Percentiles rank a stretch among this genome's conserved stretches.
Evolutionary conservation across 2,113 vertebrate species (phyloP).

Genomic region (Halichoerus grypus): DNA sequence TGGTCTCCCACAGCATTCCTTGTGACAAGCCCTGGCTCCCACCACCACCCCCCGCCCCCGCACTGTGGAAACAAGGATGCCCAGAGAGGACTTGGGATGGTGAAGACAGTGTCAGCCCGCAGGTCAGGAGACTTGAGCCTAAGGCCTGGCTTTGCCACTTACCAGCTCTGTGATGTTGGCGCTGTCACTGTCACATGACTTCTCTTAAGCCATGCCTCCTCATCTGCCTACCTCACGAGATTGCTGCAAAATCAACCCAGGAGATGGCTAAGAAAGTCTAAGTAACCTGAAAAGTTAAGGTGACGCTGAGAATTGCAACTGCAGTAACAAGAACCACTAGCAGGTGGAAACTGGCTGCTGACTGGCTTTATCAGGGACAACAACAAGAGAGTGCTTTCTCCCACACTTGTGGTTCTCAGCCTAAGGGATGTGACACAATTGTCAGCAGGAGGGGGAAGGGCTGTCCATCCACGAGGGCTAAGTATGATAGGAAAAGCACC

Average conservation of each 20-base stretch:
- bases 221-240: slow-evolving; percentile 58
- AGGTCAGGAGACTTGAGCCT: background rate
- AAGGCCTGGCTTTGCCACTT: slow-evolving; percentile 21
- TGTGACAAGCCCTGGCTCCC: background rate
- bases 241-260: slow-evolving; percentile 1
- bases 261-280: slow-evolving; percentile 10
- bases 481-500: background rate
- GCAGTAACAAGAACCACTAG: slow-evolving; percentile 34
- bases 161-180: background rate
- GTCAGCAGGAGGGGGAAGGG: background rate
- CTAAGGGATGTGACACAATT: background rate
- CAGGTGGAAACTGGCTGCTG: slow-evolving; percentile 38
- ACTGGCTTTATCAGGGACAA: slow-evolving; percentile 28
- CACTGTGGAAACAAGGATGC: background rate
- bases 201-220: slow-evolving; percentile 32
- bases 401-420: slow-evolving; percentile 26
- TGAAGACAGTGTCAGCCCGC: background rate
- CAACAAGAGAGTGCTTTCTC: slow-evolving; percentile 45
- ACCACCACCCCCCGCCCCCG: no score
- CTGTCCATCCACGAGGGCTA: background rate
- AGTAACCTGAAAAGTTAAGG: background rate
- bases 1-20: background rate
- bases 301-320: background rate
- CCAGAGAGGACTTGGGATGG: background rate
- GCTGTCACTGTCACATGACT: slow-evolving; percentile 40